These are phyloP conservation scores for Myotis findleyi DNA, from an alignment of 2,797 vertebrate species.

Conservation along the genomic window DNA sequence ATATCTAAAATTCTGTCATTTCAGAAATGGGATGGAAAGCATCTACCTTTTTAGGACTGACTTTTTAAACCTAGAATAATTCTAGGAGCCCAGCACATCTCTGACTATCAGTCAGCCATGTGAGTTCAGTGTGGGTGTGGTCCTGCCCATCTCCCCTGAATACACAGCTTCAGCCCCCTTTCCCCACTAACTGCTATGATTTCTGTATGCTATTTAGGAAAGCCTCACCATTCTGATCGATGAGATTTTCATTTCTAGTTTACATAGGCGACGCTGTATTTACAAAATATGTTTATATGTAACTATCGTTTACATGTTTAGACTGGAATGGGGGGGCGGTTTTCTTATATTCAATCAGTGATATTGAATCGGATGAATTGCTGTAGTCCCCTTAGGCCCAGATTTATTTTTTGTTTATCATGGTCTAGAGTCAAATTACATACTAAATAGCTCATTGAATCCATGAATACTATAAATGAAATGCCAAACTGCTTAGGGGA, in stretches of 20 bases:
- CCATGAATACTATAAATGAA: constrained; percentile 51
- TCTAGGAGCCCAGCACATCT: background rate
- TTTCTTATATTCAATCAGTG: constrained; percentile 60
- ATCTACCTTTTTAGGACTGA: background rate
- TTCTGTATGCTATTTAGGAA: background rate
- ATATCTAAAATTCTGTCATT: background rate
- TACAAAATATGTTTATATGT: constrained; percentile 52
- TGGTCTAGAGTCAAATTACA: constrained; percentile 68
- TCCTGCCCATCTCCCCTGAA: background rate
- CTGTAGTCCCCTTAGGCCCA: constrained; percentile 41
- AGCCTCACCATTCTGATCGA: background rate
- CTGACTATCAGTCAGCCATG: background rate
- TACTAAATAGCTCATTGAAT: constrained; percentile 60
- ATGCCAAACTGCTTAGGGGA: constrained; percentile 57
- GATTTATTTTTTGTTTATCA: constrained; percentile 71
- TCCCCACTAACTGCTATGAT: background rate
- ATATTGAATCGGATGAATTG: constrained; percentile 56
- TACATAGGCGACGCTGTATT: background rate
- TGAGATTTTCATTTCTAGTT: constrained; percentile 4
- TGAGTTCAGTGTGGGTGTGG: background rate
- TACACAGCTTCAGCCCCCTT: background rate
- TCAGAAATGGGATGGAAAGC: background rate
- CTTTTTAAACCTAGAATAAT: background rate
- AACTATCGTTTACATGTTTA: constrained; percentile 60
- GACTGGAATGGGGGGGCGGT: constrained; percentile 16